Base-by-base conservation (phyloP, 2,888 invertebrate genomes). In the Caenorhabditis afra region DNA sequence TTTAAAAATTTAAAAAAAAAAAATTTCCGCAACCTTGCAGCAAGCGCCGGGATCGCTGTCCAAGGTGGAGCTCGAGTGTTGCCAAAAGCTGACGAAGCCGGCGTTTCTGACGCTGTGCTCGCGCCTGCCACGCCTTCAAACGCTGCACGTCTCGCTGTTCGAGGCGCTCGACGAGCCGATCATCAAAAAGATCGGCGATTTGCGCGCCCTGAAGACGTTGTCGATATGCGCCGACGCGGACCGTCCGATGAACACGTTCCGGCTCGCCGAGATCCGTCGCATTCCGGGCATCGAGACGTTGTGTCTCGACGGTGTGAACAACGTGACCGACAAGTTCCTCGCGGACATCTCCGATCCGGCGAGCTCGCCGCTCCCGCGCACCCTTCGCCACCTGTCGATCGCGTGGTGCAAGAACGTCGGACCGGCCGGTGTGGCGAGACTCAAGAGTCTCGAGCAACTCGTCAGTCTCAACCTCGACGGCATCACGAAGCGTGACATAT, bases 381-480 rank as follows among this genome's bases (percentile, higher is more conserved):
- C 49, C 10, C 57, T 85, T 5, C 35, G 71, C 20, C 59, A 68
- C 49, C 41, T 85, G 3, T 85, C 85, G 1, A 20, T 85, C 22
- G 81, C 85, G 16, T 84, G 77, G 44, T 85, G 84, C 67, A 70
- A 45, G 23, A 85, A 84, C 37, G 68, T 85, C 35, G 73, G 80
- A 14, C 45, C 66, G 55, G 73, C 50, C 35, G 81, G 81, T 16
- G 58, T 84, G n/a, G 44, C 64, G 12, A 59, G 66, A 11, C 47
- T 84, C 44, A 37, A 18, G 18, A n/a, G 5, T 4, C 45, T 82
- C 3, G 64, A 55, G 11, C 55, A 70, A 0, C 62, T 85, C 47
- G 53, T 58, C 18, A 76, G 81, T 44, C 67, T 87, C 35, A 86
- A 86, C 59, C 53, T 87, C 47, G 87, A 87, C 59, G 87, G 87